Base-by-base conservation (phyloP, 2,888 invertebrate species). In the Esperia sulphurella region DNA sequence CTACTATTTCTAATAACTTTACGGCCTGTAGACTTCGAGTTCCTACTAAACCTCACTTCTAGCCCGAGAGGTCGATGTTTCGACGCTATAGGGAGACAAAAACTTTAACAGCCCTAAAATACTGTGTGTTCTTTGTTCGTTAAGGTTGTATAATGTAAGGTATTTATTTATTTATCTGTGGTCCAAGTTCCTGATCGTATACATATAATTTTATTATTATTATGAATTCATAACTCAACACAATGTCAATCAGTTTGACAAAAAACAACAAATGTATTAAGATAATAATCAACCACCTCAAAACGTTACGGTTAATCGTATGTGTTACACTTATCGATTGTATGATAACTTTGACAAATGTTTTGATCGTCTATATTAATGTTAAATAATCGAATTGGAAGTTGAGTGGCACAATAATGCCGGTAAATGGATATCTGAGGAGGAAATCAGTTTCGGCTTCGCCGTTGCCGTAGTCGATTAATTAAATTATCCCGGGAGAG, bases 371-470 rank as follows among this genome's bases (percentile, higher is more conserved):
- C 53, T 52, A 59, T 60, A 63, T 56, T 59, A 56, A 64, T 64
- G 58, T 73, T 68, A 67, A 75, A 71, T 80, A 83, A 80, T 79
- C 63, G 58, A 79, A 77, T 82, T 72, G 66, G 66, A 76, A 75
- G 65, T 79, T 74, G 74, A 83, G 78, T 79, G 75, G 75, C 72
- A 75, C 71, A 78, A 77, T 83, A 81, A 83, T 76, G 75, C 69
- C 74, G 67, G 77, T 83, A 80, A 86, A 81, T 85, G 74, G 79
- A 80, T 85, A 83, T 79, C 79, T 79, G 71, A 81, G 67, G 68
- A 82, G 82, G 75, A 80, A 86, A 86, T 85, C 83, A 79, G 78
- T 79, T 68, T 76, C 65, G 68, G 74, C 71, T 69, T 54, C 70
- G 66, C 68, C 75, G 76, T 79, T 76, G 75, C 73, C 75, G 71